Evolutionary conservation across 2,113 vertebrate species (phyloP), one percentile per base, ranked within the genome.

Genomic region (Rhinolophus ferrumequinum): DNA sequence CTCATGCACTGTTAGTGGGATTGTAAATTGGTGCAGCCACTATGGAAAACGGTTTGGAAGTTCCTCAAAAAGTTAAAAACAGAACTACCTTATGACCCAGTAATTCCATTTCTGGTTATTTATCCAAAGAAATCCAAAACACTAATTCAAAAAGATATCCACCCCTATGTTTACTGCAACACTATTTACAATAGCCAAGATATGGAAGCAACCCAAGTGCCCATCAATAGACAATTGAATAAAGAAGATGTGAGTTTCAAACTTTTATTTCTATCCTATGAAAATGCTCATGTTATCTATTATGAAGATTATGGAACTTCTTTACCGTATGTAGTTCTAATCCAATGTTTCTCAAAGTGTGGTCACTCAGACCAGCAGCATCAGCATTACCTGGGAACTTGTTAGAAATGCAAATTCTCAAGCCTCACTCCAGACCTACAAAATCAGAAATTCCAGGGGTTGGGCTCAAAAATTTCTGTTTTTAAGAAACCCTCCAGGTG

Each of bases 271-370:
- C 75, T 47, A 87, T 50, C 14, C 15, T 33, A 50, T 10, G 28
- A 75, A 83, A 81, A 93, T 91, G 44, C 22, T 62, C 41, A 28
- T 44, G 10, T 38, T 76, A 82, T 58, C 30, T 64, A 16, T 90
- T 76, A 19, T 82, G 16, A 95, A 62, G 52, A 38, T 30, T 28
- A 44, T 90, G 44, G 6, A 82, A 90, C 12, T 62, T 88, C n/a
- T 75, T 56, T 41, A 73, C 26, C 7, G 90, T 72, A 70, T 47
- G 44, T 83, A 54, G 9, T 24, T 22, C 19, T 56, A 76, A 56
- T 83, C 21, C 30, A 88, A 9, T 70, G 13, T 83, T 92, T 88
- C 41, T n/a, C 52, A 95, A 69, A 89, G 66, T 77, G 30, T 93
- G 16, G 22, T 90, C 35, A 58, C 67, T 90, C 84, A 85, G 56